Conservation (phyloP, 2,113 vertebrate genomes). For the Cebus imitator region DNA sequence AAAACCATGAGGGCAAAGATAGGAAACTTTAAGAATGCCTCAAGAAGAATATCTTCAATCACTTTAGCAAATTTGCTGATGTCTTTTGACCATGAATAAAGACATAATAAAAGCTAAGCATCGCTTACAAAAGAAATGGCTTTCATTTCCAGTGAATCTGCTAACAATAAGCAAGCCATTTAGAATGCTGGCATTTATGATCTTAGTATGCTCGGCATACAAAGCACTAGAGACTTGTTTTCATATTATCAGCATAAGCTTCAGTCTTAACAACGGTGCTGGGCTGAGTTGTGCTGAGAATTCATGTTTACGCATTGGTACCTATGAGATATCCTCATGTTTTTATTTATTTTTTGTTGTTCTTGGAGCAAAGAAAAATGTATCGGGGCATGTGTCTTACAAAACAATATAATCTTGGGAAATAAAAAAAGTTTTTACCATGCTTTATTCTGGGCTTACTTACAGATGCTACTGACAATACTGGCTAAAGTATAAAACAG, state of each 20-base stretch:
- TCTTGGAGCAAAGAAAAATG: not conserved
- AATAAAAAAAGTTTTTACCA: not conserved
- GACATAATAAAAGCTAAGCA: slow-evolving; percentile 63
- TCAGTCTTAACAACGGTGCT: not conserved
- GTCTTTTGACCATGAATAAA: slow-evolving; percentile 62
- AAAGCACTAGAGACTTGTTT: not conserved
- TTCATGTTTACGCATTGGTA: not conserved
- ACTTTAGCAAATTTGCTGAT: slow-evolving; percentile 55
- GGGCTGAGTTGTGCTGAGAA: not conserved
- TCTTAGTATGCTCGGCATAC: not conserved
- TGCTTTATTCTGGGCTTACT: not conserved
- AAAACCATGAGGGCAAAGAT: not conserved
- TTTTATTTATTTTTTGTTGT: not conserved
- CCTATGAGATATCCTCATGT: not conserved
- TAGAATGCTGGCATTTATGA: slow-evolving; percentile 58
- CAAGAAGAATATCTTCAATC: slow-evolving; percentile 29
- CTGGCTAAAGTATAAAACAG: not conserved
- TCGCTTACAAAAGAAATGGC: slow-evolving; percentile 33
- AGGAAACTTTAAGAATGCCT: not conserved
- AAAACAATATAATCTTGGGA: not conserved
- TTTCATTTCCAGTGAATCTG: slow-evolving; percentile 48
- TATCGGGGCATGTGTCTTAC: not conserved
- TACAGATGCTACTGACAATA: not conserved
- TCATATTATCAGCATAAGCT: not conserved
- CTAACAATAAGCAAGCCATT: slow-evolving; percentile 36